phyloP scores from a whole-genome alignment of 2,113 vertebrate species.

The Cygnus atratus region DNA sequence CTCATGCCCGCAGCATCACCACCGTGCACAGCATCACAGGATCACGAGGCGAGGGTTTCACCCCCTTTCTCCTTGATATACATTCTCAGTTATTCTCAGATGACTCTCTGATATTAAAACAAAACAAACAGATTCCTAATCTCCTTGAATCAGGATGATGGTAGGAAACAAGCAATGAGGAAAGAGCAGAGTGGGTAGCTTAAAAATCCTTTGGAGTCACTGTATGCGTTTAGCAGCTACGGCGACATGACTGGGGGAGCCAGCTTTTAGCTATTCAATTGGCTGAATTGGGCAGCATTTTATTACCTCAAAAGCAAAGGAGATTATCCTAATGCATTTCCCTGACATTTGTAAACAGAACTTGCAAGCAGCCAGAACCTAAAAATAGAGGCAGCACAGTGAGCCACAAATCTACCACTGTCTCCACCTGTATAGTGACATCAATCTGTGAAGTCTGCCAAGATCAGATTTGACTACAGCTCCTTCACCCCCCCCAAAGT shows the following conservation, averaged over 20 bases:
- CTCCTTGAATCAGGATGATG: neutral
- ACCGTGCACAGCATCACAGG: neutral
- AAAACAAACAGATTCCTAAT: neutral
- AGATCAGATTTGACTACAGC: neutral
- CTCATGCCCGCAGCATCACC: neutral
- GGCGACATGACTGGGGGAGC: neutral
- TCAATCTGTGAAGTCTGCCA: neutral
- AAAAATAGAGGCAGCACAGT: conserved; percentile 54
- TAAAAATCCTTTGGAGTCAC: neutral
- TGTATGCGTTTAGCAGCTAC: neutral
- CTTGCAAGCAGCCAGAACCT: conserved; percentile 21
- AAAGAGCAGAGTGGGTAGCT: neutral
- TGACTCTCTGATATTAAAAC: neutral
- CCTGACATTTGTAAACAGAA: conserved; percentile 38
- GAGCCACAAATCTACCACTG: conserved; percentile 2
- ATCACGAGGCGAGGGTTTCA: neutral
- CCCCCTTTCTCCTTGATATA: neutral
- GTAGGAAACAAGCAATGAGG: neutral
- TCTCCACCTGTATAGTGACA: neutral
- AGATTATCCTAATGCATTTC: conserved; percentile 52
- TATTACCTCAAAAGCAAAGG: conserved; percentile 32
- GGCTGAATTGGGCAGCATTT: conserved; percentile 44
- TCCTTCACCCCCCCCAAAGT: neutral
- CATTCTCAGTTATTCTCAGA: neutral
- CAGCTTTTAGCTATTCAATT: conserved; percentile 6